Evolutionary conservation across 1,140 invertebrate species (phyloP).

Genomic region (Zaprionus lachaisei): DNA sequence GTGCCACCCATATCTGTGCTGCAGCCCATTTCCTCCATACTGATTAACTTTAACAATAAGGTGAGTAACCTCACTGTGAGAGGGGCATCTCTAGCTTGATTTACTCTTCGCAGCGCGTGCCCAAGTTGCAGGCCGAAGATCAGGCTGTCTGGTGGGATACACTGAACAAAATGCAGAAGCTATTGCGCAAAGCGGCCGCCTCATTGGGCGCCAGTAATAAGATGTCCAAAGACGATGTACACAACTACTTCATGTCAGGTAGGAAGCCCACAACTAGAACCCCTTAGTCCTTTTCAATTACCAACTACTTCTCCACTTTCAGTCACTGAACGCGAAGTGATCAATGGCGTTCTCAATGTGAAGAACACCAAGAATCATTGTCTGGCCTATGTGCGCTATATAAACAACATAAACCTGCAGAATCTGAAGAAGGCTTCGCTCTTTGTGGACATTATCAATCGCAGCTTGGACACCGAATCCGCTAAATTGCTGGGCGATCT

Average conservation of each 20-base stretch:
- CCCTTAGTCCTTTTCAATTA: background rate
- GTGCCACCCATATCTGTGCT: conserved; percentile 96
- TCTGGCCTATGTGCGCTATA: conserved; percentile 97
- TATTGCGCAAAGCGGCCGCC: conserved; percentile 95
- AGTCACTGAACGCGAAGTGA: conserved; percentile 99
- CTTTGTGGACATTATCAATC: conserved; percentile 97
- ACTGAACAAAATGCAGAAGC: conserved; percentile 96
- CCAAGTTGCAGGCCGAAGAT: conserved; percentile 97
- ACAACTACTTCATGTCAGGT: conserved; percentile 99
- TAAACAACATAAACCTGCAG: conserved; percentile 98
- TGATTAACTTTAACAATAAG: conserved; percentile 99
- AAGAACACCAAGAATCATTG: conserved; percentile 98
- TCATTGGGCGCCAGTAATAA: conserved; percentile 93
- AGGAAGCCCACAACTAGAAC: conserved; percentile 51
- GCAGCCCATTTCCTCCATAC: conserved; percentile 98
- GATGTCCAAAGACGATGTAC: conserved; percentile 96
- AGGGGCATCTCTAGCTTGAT: background rate
- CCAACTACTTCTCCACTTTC: conserved; percentile 40
- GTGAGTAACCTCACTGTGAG: conserved; percentile 85
- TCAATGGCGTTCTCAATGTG: conserved; percentile 96
- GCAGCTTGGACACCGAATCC: conserved; percentile 97
- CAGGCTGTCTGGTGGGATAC: conserved; percentile 99
- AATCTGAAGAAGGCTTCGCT: conserved; percentile 96
- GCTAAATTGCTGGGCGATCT: conserved; percentile 95
- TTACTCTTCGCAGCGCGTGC: conserved; percentile 89